Evolutionary conservation across 2,113 vertebrate species (phyloP), one percentile per base, ranked within the genome.

Genomic region (Jacana jacana): DNA sequence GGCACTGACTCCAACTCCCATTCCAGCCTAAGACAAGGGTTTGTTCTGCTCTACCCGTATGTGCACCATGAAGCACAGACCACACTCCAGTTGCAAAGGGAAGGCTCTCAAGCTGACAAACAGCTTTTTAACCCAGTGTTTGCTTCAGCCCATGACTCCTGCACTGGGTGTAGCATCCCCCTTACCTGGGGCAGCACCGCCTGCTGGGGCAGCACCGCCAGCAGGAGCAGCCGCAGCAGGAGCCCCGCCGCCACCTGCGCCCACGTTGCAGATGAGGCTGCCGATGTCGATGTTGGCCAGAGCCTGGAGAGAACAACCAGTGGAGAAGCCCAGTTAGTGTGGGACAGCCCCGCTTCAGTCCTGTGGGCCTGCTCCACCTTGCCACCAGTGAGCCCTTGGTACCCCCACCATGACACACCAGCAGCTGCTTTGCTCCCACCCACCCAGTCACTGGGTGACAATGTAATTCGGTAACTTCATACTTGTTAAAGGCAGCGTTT

Each of bases 231-330:
- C 97, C 1, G 98, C 98, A 2, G 98, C 98, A 1, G 99, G 98
- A 11, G 98, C 98, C 1, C 98, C 98, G 2, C 99, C 99, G 10
- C 99, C 99, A 16, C 99, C 99, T 2, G 99, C 99, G 44, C 99
- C 99, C 3, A 99, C 99, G 6, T 98, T 99, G 94, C 98, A 99
- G 98, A 99, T 99, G 95, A 99, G 98, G 88, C 99, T 99, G 18
- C 99, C 98, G 31, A 99, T 99, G 98, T 98, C 99, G 14, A 99
- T 95, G 28, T 98, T 99, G 76, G 98, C 97, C 37, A 99, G 97
- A 33, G 99, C 99, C 99, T 99, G 40, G 4, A 4, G 69, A 83
- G 15, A 78, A 55, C 48, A 30, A 76, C 17, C 17, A 4, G 7
- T 31, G 6, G 3, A 1, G 2, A 12, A 23, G 10, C 35, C 49